A percentile compares a stretch with the other conserved stretches of the same genome.
phyloP scores from a whole-genome alignment of 1,140 invertebrate genomes.

The Drosophila micromelanica region DNA sequence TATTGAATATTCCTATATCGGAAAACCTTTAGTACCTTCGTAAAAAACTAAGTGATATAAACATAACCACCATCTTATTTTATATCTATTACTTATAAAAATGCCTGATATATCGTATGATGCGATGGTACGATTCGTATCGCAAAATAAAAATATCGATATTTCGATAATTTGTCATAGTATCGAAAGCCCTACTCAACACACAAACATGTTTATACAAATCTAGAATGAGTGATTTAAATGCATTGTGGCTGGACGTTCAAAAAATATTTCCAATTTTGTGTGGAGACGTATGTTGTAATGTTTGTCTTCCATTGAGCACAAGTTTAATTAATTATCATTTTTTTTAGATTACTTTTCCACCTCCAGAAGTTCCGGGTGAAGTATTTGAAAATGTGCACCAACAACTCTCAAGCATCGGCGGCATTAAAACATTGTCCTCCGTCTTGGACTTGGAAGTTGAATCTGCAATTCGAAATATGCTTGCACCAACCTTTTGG shows the following conservation, averaged over 20 bases:
- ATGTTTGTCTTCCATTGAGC: background rate
- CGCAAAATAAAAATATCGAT: no score
- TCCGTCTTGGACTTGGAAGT: constrained; percentile 63
- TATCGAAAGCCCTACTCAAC: background rate
- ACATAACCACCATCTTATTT: no score
- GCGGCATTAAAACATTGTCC: constrained; percentile 47
- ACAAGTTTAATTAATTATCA: background rate
- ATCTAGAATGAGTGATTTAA: constrained; percentile 54
- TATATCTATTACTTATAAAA: no score
- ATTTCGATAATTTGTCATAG: no score
- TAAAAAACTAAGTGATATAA: no score
- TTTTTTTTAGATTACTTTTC: constrained; percentile 23
- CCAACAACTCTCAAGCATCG: constrained; percentile 45
- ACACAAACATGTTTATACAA: constrained; percentile 2
- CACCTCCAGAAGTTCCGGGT: constrained; percentile 29
- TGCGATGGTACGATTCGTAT: no score
- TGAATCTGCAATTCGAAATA: constrained; percentile 57
- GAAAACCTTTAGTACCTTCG: no score
- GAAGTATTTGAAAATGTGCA: constrained; percentile 55
- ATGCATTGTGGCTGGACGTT: constrained; percentile 53
- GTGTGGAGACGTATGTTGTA: constrained; percentile 48
- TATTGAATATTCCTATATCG: no score
- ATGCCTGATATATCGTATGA: no score
- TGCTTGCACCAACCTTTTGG: constrained; percentile 75
- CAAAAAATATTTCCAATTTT: constrained; percentile 68